Evolutionary conservation across 2,888 invertebrate genomes (phyloP), one percentile per base, ranked within the genome.

Genomic region (Fragum fragum): DNA sequence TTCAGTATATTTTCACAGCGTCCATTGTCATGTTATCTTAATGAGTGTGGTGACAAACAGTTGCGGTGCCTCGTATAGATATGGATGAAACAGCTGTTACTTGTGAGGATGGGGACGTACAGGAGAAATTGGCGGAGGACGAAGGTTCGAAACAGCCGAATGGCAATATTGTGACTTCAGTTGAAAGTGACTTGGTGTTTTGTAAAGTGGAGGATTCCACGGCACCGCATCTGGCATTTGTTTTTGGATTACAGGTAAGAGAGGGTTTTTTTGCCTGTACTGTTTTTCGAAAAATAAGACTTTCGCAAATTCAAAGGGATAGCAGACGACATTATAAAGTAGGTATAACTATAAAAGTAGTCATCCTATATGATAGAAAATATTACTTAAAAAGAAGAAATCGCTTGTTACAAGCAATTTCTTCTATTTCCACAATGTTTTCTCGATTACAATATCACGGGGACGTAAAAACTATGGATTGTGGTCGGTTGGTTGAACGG

Each of bases 211-310:
- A 23, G 11, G 57, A 71, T n/a, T 14, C 32, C 16, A 52, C 71
- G 21, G 18, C 71, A 1, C 57, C 57, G 1, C 71, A 71, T 71
- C 23, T 71, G 32, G 71, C 71, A 36, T 21, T 28, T n/a, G 3
- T 57, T 7, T 71, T 71, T 29, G 71, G 71, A 29, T 55, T 71
- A 21, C 71, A 71, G 71, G 71, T 71, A 32, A 7, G 52, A n/a
- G n/a, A n/a, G n/a, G n/a, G n/a, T n/a, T n/a, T n/a, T 42, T 7
- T 11, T 11, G 42, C 42, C 11, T 16, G 42, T 42, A 7, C 16
- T 42, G 11, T 16, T 11, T 16, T 42, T 42, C 16, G 42, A 11
- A 42, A 42, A 42, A 42, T 7, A 42, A 11, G 42, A 42, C 11
- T 42, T 42, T 7, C 11, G 16, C 16, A 16, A 42, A n/a, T n/a